Evolutionary conservation across 1,140 invertebrate genomes (phyloP), one percentile per base, ranked within the genome.

Genomic region (Anadara kagoshimensis): DNA sequence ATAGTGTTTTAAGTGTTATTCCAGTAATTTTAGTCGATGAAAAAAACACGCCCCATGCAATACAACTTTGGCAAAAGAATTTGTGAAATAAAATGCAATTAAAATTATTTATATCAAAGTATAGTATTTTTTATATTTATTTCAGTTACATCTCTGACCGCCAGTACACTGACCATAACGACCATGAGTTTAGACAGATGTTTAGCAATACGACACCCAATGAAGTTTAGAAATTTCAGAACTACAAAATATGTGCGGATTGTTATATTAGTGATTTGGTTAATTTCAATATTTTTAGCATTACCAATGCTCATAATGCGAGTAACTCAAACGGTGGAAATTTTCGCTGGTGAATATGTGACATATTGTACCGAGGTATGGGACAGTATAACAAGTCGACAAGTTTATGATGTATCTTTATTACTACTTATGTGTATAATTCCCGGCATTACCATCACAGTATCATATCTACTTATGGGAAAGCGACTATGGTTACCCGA

Each of bases 161-260:
- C 93, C 0, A 94, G 93, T 73, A 93, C 94, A 24, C 94, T 94
- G 84, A 94, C 94, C 4, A 94, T 95, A 73, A 94, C 93, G 0
- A 93, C 93, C 0, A 94, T 95, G 94, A 93, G 93, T 51, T 90
- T 95, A 24, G 94, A 94, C 83, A 90, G 94, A 47, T 94, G 93
- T 82, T 85, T 94, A 64, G 94, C 94, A 5, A 94, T 95, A 76
- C 92, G 93, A 57, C 93, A 93, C 85, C 93, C 93, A 0, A 92
- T 94, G 54, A 91, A 92, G 11, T 91, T 93, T 76, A 90, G 93
- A 61, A 91, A 92, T 85, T 88, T 93, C 70, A 91, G 92, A n/a
- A 93, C 92, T 1, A 93, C 93, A 0, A 90, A 92, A 45, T 86
- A 53, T 85, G 88, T 22, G 53, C 71, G 77, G 10, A 72, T 75